Percentiles rank a stretch among this genome's conserved stretches.
These are phyloP conservation scores for Caenorhabditis wallacei DNA, from an alignment of 2,888 invertebrate species.

Conservation along the genomic window DNA sequence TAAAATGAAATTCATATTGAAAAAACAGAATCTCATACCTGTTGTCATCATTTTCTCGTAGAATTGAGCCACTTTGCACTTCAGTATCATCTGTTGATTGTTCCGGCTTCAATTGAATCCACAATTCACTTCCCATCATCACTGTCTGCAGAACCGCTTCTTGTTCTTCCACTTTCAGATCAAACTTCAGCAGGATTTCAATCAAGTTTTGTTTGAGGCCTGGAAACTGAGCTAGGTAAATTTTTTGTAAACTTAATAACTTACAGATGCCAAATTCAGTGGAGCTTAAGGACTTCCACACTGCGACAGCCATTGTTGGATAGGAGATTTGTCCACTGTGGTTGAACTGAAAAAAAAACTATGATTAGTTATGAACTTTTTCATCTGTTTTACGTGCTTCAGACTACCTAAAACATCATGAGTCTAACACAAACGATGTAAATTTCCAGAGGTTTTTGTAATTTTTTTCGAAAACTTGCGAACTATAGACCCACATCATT, in stretches of 20 bases:
- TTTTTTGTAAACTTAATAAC: too few relatives aligned
- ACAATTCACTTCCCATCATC: not conserved
- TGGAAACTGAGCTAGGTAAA: not conserved
- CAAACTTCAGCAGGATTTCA: not conserved
- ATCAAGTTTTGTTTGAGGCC: not conserved
- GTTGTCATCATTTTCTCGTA: not conserved
- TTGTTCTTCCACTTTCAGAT: not conserved
- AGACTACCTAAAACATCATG: too few relatives aligned
- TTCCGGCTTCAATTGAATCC: not conserved
- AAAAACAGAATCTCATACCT: not conserved
- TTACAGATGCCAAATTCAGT: not conserved
- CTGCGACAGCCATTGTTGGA: not conserved
- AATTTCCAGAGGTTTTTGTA: too few relatives aligned
- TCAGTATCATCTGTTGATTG: not conserved
- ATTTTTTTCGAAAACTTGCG: not conserved
- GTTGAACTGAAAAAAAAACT: not conserved
- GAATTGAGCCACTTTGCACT: not conserved
- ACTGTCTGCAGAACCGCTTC: not conserved
- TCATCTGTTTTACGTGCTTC: too few relatives aligned
- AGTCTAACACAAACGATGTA: too few relatives aligned
- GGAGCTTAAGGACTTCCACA: not conserved
- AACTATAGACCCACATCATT: too few relatives aligned
- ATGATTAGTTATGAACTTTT: too few relatives aligned
- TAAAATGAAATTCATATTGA: not conserved
- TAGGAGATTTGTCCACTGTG: not conserved